Evolutionary conservation across 92 coral and sea anemone species (phyloP).

Genomic region (Chrysogorgia sp.): DNA sequence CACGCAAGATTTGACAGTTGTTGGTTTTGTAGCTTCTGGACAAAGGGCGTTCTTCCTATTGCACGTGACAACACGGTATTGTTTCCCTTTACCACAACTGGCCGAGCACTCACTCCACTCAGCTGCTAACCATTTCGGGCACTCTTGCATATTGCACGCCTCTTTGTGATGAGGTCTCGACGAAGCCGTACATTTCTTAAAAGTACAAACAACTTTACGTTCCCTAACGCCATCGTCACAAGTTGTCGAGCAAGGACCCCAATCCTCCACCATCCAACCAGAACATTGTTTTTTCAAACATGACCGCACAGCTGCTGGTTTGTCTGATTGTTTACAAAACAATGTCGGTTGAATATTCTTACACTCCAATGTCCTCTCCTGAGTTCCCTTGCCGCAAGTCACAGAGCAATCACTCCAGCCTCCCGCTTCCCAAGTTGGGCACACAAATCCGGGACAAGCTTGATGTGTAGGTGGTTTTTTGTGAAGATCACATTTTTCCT

Average conservation of each 20-base stretch:
- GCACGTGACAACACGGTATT: constrained; percentile 81
- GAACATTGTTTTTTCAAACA: constrained; percentile 36
- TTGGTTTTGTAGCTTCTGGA: constrained; percentile 64
- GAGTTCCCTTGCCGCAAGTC: constrained; percentile 86
- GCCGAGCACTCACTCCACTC: constrained; percentile 72
- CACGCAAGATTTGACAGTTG: constrained; percentile 21
- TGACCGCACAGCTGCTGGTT: constrained; percentile 16
- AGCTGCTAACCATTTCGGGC: constrained; percentile 51
- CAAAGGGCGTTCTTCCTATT: constrained; percentile 70
- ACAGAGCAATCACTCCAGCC: constrained; percentile 44
- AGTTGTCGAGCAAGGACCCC: constrained; percentile 35
- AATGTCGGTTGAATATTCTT: constrained; percentile 38
- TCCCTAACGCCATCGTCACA: constrained; percentile 33
- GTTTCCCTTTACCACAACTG: constrained; percentile 84
- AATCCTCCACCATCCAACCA: constrained; percentile 34
- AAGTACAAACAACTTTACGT: constrained; percentile 33
- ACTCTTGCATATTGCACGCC: constrained; percentile 61
- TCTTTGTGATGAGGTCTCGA: constrained; percentile 78
- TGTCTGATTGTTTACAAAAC: constrained; percentile 23
- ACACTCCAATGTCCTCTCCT: constrained; percentile 76
- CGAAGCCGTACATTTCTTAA: constrained; percentile 59
- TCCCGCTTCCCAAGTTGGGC: constrained; percentile 33
- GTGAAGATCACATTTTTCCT: constrained; percentile 21
- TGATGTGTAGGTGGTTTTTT: constrained; percentile 9
- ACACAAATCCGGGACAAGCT: constrained; percentile 16